Evolutionary conservation across 1,140 invertebrate species (phyloP), one percentile per base, ranked within the genome.

Genomic region (Belonocnema kinseyi): DNA sequence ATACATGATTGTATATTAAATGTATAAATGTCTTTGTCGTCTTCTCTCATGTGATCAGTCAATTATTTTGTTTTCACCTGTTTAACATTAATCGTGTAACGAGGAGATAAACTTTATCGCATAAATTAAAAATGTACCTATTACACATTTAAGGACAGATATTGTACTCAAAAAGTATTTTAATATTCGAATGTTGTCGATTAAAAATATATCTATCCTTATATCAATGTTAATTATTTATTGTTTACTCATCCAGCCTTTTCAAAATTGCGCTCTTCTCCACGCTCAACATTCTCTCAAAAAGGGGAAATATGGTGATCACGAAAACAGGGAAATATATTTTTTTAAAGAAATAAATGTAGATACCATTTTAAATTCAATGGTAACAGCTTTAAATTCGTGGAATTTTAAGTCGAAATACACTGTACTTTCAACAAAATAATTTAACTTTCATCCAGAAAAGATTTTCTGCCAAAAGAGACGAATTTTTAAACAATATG

Each of bases 261-360:
- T 21, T 78, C 40, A 50, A 81, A 72, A 11, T 81, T 78, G 50
- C 72, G 50, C 72, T 72, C 16, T 76, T 78, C 74, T 81, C 78
- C 61, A 46, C 40, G 7, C 40, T 11, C 40, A 46, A 46, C 0
- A 46, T 33, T 3, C 26, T 33, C 26, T 5, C 26, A 33, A 33
- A 33, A 33, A 5, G 26, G 26, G 4, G 4, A 33, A 33, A 33
- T 33, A 33, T 3, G 26, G 26, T 4, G 26, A 33, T 33, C 26
- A 33, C 26, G 26, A 33, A 33, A 33, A 33, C 5, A 33, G 26
- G 4, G 26, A 5, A 33, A 33, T 33, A 33, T 3, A 33, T 33
- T 33, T 4, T 33, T 33, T 33, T 3, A 33, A 33, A 33, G 3
- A 3, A 26, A n/a, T n/a, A 26, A 26, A 26, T 3, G 21, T 3